Conservation (phyloP, 2,888 invertebrate genomes). For the Gymnoscelis rufifasciata region DNA sequence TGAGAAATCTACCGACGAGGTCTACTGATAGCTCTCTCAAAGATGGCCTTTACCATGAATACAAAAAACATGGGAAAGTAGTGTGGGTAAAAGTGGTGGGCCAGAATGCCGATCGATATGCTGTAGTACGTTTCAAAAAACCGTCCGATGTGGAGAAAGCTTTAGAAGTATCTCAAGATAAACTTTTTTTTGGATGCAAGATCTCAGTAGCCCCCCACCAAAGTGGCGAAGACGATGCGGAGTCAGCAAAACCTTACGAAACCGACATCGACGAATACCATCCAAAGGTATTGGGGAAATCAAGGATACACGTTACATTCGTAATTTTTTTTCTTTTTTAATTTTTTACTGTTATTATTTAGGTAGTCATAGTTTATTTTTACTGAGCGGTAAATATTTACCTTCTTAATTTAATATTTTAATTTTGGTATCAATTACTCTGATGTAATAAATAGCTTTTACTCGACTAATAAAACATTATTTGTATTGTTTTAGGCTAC, state of each 20-base stretch:
- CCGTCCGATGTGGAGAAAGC: conserved; percentile 98
- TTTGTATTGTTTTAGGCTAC: conserved; percentile 81
- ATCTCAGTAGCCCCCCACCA: conserved; percentile 97
- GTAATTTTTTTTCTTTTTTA: conserved; percentile 21
- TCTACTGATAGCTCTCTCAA: conserved; percentile 96
- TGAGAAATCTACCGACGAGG: conserved; percentile 92
- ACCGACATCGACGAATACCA: conserved; percentile 98
- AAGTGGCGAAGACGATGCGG: conserved; percentile 92
- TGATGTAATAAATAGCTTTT: not conserved
- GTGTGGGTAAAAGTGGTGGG: conserved; percentile 97
- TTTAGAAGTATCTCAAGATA: conserved; percentile 96
- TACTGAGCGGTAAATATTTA: not conserved
- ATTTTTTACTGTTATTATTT: not conserved
- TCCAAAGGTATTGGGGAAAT: conserved; percentile 81
- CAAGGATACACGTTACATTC: conserved; percentile 23
- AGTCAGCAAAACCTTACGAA: conserved; percentile 92
- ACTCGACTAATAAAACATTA: too few species aligned
- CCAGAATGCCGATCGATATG: conserved; percentile 93
- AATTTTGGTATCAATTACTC: not conserved
- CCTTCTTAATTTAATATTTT: too few species aligned
- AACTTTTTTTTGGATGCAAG: conserved; percentile 97
- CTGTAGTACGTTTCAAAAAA: conserved; percentile 95
- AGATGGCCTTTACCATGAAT: conserved; percentile 98
- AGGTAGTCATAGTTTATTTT: not conserved
- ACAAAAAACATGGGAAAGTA: conserved; percentile 99